These are phyloP conservation scores for Metridium senile DNA, from an alignment of 92 coral and sea anemone genomes.

Conservation along the genomic window DNA sequence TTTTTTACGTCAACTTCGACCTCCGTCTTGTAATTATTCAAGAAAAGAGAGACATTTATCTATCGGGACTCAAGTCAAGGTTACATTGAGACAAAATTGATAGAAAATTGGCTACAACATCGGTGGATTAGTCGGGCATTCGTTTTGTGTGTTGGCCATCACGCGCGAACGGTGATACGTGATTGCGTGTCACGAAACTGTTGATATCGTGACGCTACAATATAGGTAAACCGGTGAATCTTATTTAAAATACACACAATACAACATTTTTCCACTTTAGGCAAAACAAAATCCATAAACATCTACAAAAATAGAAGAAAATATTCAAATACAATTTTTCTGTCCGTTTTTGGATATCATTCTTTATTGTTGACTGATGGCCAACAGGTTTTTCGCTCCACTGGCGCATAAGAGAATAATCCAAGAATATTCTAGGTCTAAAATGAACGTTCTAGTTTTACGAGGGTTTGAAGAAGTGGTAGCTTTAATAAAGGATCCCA, in stretches of 20 bases:
- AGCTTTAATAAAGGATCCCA: not conserved
- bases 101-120: not conserved
- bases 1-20: not conserved
- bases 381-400: too few relatives aligned
- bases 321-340: not conserved
- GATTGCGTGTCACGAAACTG: constrained; percentile 1
- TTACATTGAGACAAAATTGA: not conserved
- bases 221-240: not conserved
- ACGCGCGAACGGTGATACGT: not conserved
- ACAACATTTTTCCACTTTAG: not conserved
- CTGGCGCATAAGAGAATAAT: not conserved
- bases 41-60: not conserved
- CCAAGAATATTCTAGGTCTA: not conserved
- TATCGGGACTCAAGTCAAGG: not conserved
- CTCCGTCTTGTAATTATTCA: not conserved
- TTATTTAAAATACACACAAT: not conserved
- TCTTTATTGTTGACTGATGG: too few relatives aligned
- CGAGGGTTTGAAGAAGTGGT: not conserved
- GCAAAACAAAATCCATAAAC: too few relatives aligned
- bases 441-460: not conserved
- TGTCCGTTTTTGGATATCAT: not conserved
- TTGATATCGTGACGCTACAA: not conserved
- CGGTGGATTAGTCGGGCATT: not conserved
- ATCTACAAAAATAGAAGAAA: not conserved
- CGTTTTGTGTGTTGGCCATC: not conserved